A percentile compares a stretch with the other conserved stretches of the same genome.
Evolutionary conservation across 2,888 invertebrate genomes (phyloP).

Genomic region (Thecophora atra): DNA sequence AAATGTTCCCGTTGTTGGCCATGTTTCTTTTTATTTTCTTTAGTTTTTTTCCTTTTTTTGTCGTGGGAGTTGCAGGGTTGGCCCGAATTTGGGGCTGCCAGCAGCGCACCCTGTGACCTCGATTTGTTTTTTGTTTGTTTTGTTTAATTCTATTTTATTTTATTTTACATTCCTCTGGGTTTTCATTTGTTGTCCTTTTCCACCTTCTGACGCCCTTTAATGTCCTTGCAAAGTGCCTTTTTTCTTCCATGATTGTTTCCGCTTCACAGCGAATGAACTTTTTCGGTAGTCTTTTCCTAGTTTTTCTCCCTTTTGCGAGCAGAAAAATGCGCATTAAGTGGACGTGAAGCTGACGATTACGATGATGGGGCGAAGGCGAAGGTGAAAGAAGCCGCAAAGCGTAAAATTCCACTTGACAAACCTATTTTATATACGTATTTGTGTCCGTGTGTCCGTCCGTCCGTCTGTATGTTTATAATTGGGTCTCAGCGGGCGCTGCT

Average conservation of each 20-base stretch:
- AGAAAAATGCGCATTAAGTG: constrained; percentile 1
- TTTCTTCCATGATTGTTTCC: background rate
- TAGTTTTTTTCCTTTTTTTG: background rate
- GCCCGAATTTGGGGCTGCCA: background rate
- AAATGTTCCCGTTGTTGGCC: background rate
- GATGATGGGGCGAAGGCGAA: background rate
- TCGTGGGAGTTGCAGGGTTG: background rate
- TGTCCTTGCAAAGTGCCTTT: constrained; percentile 6
- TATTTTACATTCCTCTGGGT: constrained; percentile 47
- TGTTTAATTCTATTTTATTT: constrained; percentile 37
- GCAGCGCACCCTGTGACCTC: constrained; percentile 63
- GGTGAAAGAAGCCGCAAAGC: background rate
- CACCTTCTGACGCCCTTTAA: constrained; percentile 6
- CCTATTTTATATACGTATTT: background rate
- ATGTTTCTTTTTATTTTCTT: too few relatives aligned
- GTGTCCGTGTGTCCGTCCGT: too few relatives aligned
- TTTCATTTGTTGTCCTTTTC: constrained; percentile 58
- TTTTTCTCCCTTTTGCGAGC: background rate
- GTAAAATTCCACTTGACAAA: constrained; percentile 19
- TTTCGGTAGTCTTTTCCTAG: background rate
- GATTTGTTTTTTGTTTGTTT: constrained; percentile 54
- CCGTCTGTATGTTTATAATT: too few relatives aligned
- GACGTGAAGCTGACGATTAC: background rate
- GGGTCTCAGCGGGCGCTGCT: background rate
- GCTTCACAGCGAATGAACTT: background rate